Base-by-base conservation (phyloP, 2,797 vertebrate species). In the Gymnoscopelus microlampas region DNA sequence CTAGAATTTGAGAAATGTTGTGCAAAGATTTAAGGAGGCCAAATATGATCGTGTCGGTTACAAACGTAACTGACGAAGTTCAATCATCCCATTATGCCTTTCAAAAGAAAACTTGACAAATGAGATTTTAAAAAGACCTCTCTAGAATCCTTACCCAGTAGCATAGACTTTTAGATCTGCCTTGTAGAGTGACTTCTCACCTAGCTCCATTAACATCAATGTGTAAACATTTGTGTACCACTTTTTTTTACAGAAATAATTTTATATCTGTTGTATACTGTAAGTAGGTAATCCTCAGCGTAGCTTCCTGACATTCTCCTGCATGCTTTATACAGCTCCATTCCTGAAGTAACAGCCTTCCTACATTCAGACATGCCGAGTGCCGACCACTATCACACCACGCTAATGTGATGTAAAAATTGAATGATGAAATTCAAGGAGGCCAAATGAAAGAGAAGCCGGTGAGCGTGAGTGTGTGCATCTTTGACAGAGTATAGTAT, bases 391-490 rank as follows among this genome's bases (percentile, higher is more conserved):
- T 87, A 88, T 89, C 85, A 89, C 77, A 47, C 85, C 79, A 82
- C 89, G 77, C 88, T 93, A 93, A 92, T 91, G 88, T 88, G 89
- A 92, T 91, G 91, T 91, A 91, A 92, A 92, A 94, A 89, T 19
- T 86, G 88, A 92, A 92, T 93, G 92, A 94, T 94, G 93, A 93
- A 94, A 94, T 94, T 93, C 87, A 86, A 90, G 83, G 77, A 90
- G 87, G 84, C 88, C 86, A 89, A 93, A 93, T 93, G 94, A 94
- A 95, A 94, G 92, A 90, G 87, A 84, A 78, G 78, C 85, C 57
- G 47, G 74, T 82, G 85, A 79, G 85, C 83, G 71, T 80, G 15
- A 81, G 70, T 19, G 51, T 76, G 71, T 64, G 73, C 48, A 56
- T 58, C 47, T 74, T 58, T 48, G 69, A 66, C 65, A 63, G 63